phyloP scores from a whole-genome alignment of 2,797 vertebrate species.

The Lates japonicus region DNA sequence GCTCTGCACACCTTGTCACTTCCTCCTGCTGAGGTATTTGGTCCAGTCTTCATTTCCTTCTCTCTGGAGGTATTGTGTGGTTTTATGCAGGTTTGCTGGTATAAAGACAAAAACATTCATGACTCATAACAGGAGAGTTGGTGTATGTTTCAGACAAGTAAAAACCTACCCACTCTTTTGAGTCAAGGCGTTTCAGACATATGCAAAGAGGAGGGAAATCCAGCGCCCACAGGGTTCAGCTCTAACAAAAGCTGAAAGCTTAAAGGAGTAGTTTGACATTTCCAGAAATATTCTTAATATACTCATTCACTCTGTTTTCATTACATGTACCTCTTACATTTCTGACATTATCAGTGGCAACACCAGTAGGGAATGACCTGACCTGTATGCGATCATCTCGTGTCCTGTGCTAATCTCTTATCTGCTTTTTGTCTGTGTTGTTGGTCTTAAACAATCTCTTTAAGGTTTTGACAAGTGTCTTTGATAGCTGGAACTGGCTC shows the following conservation, averaged over 20 bases:
- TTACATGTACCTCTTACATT: neutral
- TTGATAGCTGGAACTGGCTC: neutral
- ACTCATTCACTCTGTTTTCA: neutral
- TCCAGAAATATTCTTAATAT: neutral
- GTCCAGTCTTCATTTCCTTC: slow-evolving; percentile 28
- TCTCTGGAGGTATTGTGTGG: slow-evolving; percentile 17
- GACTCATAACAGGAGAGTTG: slow-evolving; percentile 33
- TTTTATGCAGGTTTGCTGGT: slow-evolving; percentile 12
- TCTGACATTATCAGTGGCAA: neutral
- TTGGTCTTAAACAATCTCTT: neutral
- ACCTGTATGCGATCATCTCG: no score
- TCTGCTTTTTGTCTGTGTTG: neutral
- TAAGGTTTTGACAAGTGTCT: neutral
- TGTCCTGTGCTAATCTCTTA: neutral
- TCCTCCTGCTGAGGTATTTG: slow-evolving; percentile 21
- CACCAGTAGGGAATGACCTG: neutral
- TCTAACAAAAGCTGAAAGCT: neutral
- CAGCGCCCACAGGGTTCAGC: neutral
- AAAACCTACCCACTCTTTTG: neutral
- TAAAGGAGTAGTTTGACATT: neutral
- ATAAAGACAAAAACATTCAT: slow-evolving; percentile 11
- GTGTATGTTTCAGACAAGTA: neutral
- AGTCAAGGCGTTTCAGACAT: neutral
- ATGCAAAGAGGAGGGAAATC: slow-evolving; percentile 14
- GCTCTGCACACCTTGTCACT: slow-evolving; percentile 28